A percentile compares a stretch with the other conserved stretches of the same genome.
Conservation (phyloP, 2,888 invertebrate genomes). For the Endomychus coccineus region DNA sequence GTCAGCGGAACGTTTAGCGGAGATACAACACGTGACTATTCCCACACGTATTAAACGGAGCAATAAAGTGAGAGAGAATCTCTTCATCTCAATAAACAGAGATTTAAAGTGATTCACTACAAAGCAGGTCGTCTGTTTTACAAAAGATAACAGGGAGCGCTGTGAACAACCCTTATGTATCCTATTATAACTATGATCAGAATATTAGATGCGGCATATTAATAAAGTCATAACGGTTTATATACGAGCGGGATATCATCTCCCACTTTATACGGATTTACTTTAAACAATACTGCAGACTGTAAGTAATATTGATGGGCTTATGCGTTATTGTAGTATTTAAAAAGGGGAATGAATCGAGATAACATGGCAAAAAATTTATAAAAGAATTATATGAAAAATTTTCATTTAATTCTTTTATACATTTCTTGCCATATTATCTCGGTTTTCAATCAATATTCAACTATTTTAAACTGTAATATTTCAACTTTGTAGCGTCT, state of each 20-base stretch:
- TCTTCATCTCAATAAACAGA: constrained; percentile 43
- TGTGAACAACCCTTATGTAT: constrained; percentile 38
- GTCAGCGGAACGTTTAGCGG: too few relatives aligned
- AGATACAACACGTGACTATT: constrained; percentile 27
- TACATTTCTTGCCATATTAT: too few relatives aligned
- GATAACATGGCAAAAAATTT: too few relatives aligned
- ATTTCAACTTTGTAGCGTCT: too few relatives aligned
- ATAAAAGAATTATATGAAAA: too few relatives aligned
- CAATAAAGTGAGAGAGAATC: constrained; percentile 9
- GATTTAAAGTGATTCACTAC: constrained; percentile 41
- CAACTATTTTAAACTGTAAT: too few relatives aligned
- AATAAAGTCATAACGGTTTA: constrained; percentile 44
- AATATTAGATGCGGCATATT: constrained; percentile 41
- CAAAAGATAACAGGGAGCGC: constrained; percentile 45
- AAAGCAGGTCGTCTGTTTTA: constrained; percentile 46
- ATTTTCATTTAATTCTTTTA: too few relatives aligned
- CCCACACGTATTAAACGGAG: constrained; percentile 33
- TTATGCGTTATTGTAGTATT: constrained; percentile 10
- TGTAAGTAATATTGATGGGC: too few relatives aligned
- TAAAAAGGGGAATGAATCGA: too few relatives aligned
- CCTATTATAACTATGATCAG: constrained; percentile 34
- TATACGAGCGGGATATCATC: constrained; percentile 27
- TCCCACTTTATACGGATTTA: constrained; percentile 29
- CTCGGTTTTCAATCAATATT: too few relatives aligned
- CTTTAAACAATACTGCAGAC: constrained; percentile 28